Base-by-base conservation (phyloP, 2,113 vertebrate species). In the Fulica atra region DNA sequence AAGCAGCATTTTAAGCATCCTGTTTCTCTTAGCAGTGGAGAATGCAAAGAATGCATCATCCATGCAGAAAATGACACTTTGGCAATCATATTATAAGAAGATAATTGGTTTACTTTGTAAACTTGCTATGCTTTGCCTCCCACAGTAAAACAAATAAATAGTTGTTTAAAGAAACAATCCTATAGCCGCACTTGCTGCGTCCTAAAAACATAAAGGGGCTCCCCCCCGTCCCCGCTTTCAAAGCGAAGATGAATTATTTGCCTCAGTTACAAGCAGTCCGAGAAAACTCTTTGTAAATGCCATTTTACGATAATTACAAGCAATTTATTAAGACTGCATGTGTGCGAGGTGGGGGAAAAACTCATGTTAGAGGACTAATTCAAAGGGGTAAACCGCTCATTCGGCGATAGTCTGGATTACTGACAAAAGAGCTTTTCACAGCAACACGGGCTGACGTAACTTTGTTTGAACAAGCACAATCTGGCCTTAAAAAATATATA, bases 241-340 rank as follows among this genome's bases (percentile, higher is more conserved):
- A 86, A 96, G 92, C 88, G 59, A 81, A 93, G 65, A 93, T 64
- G 92, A 97, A 90, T 97, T 95, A 93, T 93, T 96, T 96, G 82
- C 94, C 83, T 89, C 88, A 76, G 73, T 91, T 97, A 97, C 74
- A 85, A 95, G 92, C 96, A 90, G 92, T 2, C 81, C 15, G 24
- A 96, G 96, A 69, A 94, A 97, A 97, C 94, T 95, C 95, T 96
- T 96, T 96, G 94, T 96, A 96, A 98, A 98, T 90, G 93, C 93
- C 80, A 98, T 97, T 97, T 97, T 97, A 97, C 1, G 25, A 97
- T 87, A 96, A 96, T 97, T 98, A 97, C 95, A 95, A 95, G 94
- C 79, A 83, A 93, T 96, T 90, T 83, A 85, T 84, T 90, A 89
- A 95, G 85, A 48, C 42, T 68, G n/a, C 35, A 77, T 2, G 2